Percentiles rank a stretch among this genome's conserved stretches.
phyloP scores from a whole-genome alignment of 2,888 invertebrate species.

The Pantelozetes paolii region DNA sequence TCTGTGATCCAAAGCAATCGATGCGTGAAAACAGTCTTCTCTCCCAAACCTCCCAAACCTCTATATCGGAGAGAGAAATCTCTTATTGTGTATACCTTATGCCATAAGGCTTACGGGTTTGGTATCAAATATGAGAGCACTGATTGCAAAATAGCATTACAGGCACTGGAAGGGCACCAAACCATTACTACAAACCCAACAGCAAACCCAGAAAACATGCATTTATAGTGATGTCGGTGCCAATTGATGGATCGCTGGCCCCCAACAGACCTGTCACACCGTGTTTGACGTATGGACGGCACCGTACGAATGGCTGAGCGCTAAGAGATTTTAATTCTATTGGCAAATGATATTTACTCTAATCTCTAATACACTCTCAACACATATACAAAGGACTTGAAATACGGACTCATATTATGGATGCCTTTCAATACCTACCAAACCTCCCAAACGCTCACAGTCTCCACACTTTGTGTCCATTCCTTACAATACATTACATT shows the following conservation, averaged over 20 bases:
- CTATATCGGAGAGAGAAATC: not conserved
- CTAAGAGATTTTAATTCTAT: slow-evolving; percentile 27
- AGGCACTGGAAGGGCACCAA: not conserved
- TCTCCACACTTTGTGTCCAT: not conserved
- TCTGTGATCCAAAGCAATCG: slow-evolving; percentile 12
- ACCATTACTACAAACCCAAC: slow-evolving; percentile 22
- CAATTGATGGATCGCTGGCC: slow-evolving; percentile 33
- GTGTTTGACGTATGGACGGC: slow-evolving; percentile 27
- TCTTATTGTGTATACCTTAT: slow-evolving; percentile 24
- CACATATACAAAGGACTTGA: not conserved
- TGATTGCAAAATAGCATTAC: slow-evolving; percentile 26
- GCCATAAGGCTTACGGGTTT: no score
- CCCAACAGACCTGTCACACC: slow-evolving; percentile 31
- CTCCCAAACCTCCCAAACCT: not conserved
- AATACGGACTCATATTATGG: not conserved
- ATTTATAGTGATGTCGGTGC: slow-evolving; percentile 31
- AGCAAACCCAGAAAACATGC: not conserved
- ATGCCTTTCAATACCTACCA: not conserved
- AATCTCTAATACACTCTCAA: slow-evolving; percentile 29
- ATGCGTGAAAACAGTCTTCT: slow-evolving; percentile 16
- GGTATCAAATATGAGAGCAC: not conserved
- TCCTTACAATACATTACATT: not conserved
- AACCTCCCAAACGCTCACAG: not conserved
- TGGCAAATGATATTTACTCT: slow-evolving; percentile 31
- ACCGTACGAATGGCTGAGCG: not conserved